Evolutionary conservation across 2,888 invertebrate genomes (phyloP), one percentile per base, ranked within the genome.

Genomic region (Masnerella sp.): DNA sequence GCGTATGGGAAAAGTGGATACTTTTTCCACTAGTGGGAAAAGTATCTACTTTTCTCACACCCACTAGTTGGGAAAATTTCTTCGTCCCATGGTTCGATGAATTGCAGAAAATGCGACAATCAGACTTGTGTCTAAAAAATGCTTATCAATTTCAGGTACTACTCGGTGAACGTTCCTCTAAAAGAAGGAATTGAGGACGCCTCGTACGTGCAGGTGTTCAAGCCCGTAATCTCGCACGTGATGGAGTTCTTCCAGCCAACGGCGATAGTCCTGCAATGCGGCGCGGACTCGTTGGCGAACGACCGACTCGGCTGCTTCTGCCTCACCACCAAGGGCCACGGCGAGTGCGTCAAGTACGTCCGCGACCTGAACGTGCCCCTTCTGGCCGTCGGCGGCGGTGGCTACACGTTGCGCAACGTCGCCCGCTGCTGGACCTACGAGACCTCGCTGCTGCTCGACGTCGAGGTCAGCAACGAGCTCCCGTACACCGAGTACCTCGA

Each of bases 341-440:
- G 98, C 0, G 98, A 99, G 82, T 99, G 99, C 86, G 99, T 99
- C 0, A 94, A 96, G 85, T 98, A 97, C 85, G 97, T 99, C 0
- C 95, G 96, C 87, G 95, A 94, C 71, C 89, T 98, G 11, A 96
- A 96, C 84, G 92, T 99, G 4, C 99, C 99, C 0, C 92, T 98
- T 4, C 88, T 98, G 36, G 96, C 97, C 0, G 93, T 98, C 0
- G 97, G 93, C 8, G 93, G 93, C 0, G 93, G 93, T 5, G 91
- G 93, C 1, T 99, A 99, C 87, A 99, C 98, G 0, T 89, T 98
- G 17, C 90, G 97, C 20, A 99, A 99, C 87, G 99, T 99, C 0
- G 99, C 99, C 0, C 91, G 99, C 2, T 99, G 98, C 87, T 99
- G 99, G 99, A 98, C 99, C 0, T 98, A 98, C 82, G 99, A 99